phyloP scores from a whole-genome alignment of 2,797 vertebrate genomes.

The Smutsia temminckii region DNA sequence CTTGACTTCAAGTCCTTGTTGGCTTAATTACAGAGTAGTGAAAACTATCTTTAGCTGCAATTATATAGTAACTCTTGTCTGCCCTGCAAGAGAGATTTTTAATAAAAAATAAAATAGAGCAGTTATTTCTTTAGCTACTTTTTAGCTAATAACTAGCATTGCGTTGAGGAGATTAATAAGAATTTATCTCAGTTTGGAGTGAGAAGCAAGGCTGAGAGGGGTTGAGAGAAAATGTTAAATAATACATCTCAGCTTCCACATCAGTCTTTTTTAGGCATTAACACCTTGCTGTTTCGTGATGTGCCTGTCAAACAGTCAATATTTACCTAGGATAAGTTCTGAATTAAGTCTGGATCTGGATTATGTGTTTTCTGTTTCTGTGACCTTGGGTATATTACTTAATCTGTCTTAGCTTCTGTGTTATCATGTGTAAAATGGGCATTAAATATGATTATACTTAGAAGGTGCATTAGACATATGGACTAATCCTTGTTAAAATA shows the following conservation, averaged over 20 bases:
- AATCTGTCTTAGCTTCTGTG: neutral
- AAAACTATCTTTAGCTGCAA: conserved; percentile 7
- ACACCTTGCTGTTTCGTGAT: neutral
- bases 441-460: neutral
- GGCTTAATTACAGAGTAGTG: neutral
- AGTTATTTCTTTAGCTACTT: neutral
- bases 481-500: too few species aligned
- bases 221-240: neutral
- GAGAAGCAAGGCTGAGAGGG: neutral
- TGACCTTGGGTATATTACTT: neutral
- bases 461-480: too few species aligned
- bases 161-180: too few species aligned
- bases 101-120: neutral
- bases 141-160: neutral
- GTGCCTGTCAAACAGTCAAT: neutral
- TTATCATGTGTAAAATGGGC: neutral
- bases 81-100: neutral
- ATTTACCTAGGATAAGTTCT: neutral
- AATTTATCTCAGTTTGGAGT: neutral
- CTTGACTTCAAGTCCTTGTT: conserved; percentile 15
- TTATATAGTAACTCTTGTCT: neutral
- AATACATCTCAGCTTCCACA: neutral
- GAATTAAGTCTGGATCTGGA: neutral
- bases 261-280: neutral
- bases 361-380: neutral